Evolutionary conservation across 1,140 invertebrate genomes (phyloP).

Genomic region (Agraylea sexmaculata): DNA sequence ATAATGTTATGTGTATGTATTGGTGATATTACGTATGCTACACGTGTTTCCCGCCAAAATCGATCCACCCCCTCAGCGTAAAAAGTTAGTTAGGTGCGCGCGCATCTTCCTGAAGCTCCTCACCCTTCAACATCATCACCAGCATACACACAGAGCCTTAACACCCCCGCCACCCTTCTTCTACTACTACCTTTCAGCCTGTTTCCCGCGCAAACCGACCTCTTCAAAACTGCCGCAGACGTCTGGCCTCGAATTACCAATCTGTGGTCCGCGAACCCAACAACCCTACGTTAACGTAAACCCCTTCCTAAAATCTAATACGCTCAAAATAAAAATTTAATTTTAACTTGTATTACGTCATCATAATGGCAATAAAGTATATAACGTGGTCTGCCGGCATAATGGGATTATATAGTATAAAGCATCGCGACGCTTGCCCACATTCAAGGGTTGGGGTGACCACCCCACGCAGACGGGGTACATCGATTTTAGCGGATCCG

Average conservation of each 20-base stretch:
- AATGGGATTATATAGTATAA: not conserved
- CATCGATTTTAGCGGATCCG: constrained; percentile 13
- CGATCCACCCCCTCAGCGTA: constrained; percentile 7
- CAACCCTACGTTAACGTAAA: not conserved
- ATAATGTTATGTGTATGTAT: constrained; percentile 9
- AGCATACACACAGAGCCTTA: constrained; percentile 6
- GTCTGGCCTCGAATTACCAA: not conserved
- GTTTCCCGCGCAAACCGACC: not conserved
- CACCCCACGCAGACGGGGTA: not conserved
- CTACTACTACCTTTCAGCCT: not conserved
- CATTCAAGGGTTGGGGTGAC: not conserved
- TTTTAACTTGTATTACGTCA: not conserved
- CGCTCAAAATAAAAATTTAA: not conserved
- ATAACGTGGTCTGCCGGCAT: not conserved
- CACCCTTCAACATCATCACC: constrained; percentile 9
- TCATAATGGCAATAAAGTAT: not conserved
- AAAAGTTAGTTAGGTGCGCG: constrained; percentile 5
- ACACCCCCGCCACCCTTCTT: not conserved
- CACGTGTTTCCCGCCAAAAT: constrained; percentile 22
- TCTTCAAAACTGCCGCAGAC: not conserved
- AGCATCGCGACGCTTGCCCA: not conserved
- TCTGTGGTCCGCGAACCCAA: constrained; percentile 7
- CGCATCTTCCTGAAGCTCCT: constrained; percentile 3
- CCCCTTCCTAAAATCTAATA: not conserved
- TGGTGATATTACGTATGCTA: constrained; percentile 16